A percentile compares a stretch with the other conserved stretches of the same genome.
Conservation (phyloP, 2,113 vertebrate genomes). For the Bagarius yarrelli region DNA sequence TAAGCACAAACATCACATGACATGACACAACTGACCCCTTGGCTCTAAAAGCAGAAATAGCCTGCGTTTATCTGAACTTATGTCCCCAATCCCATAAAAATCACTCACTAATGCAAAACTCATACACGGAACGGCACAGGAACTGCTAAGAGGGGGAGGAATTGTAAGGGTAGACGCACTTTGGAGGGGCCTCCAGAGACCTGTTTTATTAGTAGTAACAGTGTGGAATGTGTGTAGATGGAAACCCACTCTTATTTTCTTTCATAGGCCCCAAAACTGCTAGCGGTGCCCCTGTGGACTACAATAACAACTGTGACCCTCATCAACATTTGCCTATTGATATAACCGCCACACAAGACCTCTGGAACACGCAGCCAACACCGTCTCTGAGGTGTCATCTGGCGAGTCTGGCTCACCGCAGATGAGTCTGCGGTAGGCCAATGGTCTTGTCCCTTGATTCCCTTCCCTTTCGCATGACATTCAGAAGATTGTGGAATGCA, state of each 20-base stretch:
- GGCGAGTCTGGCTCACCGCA: not conserved
- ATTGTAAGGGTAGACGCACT: no score
- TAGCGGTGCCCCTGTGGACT: no score
- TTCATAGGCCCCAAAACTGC: no score
- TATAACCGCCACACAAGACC: not conserved
- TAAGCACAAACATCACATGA: not conserved
- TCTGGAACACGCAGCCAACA: not conserved
- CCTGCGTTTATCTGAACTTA: not conserved
- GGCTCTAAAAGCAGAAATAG: conserved; percentile 7
- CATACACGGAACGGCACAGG: not conserved
- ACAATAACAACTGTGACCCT: not conserved
- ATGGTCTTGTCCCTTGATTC: not conserved
- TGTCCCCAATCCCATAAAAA: not conserved
- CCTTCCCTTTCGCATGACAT: not conserved
- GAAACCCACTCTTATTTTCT: no score
- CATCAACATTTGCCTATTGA: not conserved
- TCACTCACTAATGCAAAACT: not conserved
- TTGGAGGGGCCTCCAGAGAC: no score
- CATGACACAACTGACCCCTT: conserved; percentile 1
- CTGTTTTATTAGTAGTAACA: no score
- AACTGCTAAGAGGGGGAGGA: no score
- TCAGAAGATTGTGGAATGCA: not conserved
- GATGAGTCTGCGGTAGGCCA: not conserved
- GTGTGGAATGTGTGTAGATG: no score
- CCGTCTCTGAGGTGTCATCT: not conserved